Conservation (phyloP, 2,888 invertebrate species). For the Hyposoter dolosus region DNA sequence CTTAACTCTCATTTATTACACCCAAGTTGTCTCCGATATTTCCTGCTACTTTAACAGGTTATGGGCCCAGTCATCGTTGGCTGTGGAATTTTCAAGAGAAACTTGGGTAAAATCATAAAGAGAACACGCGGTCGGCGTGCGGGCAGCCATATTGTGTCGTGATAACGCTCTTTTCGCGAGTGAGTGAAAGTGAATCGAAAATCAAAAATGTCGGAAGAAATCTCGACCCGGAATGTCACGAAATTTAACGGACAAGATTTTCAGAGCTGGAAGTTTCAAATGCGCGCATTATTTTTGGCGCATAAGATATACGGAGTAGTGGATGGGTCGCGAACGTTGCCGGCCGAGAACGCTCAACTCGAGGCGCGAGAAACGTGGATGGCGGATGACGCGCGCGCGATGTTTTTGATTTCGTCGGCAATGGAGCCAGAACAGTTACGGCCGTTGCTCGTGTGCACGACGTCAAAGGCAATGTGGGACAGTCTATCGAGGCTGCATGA, state of each 20-base stretch:
- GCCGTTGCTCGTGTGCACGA: conserved; percentile 57
- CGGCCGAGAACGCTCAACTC: conserved; percentile 2
- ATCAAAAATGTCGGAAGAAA: conserved; percentile 48
- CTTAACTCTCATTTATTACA: too few relatives aligned
- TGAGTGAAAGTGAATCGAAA: conserved; percentile 4
- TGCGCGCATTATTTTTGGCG: conserved; percentile 48
- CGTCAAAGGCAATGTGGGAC: conserved; percentile 63
- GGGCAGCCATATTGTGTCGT: not conserved
- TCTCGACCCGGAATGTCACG: conserved; percentile 49
- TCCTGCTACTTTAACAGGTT: too few relatives aligned
- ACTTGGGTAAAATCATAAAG: not conserved
- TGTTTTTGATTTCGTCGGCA: conserved; percentile 47
- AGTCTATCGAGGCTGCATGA: conserved; percentile 38
- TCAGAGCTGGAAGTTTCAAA: conserved; percentile 58
- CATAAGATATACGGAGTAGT: conserved; percentile 50
- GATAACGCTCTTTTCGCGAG: not conserved
- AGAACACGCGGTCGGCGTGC: not conserved
- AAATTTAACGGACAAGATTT: conserved; percentile 57
- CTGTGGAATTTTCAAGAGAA: too few relatives aligned
- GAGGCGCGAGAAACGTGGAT: conserved; percentile 30
- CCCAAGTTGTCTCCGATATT: too few relatives aligned
- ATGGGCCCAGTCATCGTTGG: too few relatives aligned
- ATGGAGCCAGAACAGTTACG: conserved; percentile 64
- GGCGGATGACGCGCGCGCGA: conserved; percentile 49
- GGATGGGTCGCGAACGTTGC: conserved; percentile 32